phyloP scores from a whole-genome alignment of 2,113 vertebrate genomes.

The Crypturellus undulatus region DNA sequence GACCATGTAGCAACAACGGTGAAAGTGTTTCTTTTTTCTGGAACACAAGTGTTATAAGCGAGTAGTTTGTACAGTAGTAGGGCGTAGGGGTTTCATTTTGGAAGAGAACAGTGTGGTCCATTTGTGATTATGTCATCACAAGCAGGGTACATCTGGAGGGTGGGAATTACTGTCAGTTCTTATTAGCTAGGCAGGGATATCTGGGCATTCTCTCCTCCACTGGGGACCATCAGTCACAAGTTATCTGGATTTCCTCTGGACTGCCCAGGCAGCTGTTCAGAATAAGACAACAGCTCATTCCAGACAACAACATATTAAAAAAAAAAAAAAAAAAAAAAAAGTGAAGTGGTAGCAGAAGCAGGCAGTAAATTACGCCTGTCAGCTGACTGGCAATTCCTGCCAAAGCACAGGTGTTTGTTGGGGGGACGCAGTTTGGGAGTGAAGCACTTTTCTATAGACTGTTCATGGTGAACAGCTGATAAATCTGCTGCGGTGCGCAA shows the following conservation, averaged over 20 bases:
- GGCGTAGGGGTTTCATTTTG: neutral
- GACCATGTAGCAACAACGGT: neutral
- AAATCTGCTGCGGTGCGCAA: neutral
- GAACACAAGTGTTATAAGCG: neutral
- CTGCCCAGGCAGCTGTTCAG: neutral
- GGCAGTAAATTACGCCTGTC: conserved; percentile 22
- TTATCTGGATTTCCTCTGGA: neutral
- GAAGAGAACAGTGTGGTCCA: neutral
- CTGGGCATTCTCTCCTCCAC: neutral
- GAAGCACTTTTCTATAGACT: neutral
- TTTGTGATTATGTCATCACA: neutral
- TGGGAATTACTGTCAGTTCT: fast-evolving
- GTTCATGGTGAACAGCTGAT: neutral
- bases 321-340: neutral
- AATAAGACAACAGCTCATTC: neutral
- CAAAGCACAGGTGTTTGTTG: neutral
- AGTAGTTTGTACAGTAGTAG: neutral
- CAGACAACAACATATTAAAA: neutral
- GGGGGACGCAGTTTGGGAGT: neutral
- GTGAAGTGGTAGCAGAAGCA: neutral
- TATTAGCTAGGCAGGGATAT: neutral
- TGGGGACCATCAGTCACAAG: neutral
- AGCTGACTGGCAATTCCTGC: conserved; percentile 13
- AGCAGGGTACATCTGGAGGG: neutral
- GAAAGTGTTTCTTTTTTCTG: fast-evolving